phyloP scores from a whole-genome alignment of 53 echinoderm and acorn worm genomes.

The Patiria pectinifera region DNA sequence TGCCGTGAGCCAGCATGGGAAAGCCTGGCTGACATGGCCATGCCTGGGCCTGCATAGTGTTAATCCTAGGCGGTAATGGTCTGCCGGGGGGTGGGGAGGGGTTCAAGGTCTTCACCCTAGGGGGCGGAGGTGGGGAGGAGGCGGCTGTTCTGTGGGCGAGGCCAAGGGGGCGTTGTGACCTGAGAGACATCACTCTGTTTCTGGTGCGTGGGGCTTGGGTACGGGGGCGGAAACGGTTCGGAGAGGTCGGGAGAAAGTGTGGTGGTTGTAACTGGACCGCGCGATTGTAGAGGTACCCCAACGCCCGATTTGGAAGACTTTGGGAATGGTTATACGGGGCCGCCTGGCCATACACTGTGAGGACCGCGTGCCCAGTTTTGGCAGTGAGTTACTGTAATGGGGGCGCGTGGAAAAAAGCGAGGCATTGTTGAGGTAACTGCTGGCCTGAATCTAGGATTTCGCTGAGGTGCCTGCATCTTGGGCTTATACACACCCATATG shows the following conservation, averaged over 20 bases:
- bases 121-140: constrained; percentile 62
- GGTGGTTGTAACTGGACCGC: constrained; percentile 40
- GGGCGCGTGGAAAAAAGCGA: constrained; percentile 43
- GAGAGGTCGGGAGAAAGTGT: constrained; percentile 58
- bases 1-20: constrained; percentile 42
- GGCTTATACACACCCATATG: constrained; percentile 33
- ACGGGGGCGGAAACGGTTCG: constrained; percentile 51
- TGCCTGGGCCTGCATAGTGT: constrained; percentile 59
- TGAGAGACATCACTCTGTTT: constrained; percentile 41
- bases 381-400: constrained; percentile 42
- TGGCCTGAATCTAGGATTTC: constrained; percentile 25
- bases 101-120: constrained; percentile 14
- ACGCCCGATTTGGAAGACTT: constrained; percentile 52
- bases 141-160: constrained; percentile 65
- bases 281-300: constrained; percentile 20
- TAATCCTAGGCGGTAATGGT: constrained; percentile 58
- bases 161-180: constrained; percentile 60
- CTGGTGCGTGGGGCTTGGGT: constrained; percentile 52
- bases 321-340: constrained; percentile 21
- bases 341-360: constrained; percentile 31
- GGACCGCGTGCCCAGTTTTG: background rate
- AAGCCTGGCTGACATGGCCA: constrained; percentile 56
- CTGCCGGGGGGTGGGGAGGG: constrained; percentile 39
- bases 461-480: background rate
- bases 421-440: constrained; percentile 64